Conservation (phyloP, 2,888 invertebrate species). For the Drosophila lacicola region DNA sequence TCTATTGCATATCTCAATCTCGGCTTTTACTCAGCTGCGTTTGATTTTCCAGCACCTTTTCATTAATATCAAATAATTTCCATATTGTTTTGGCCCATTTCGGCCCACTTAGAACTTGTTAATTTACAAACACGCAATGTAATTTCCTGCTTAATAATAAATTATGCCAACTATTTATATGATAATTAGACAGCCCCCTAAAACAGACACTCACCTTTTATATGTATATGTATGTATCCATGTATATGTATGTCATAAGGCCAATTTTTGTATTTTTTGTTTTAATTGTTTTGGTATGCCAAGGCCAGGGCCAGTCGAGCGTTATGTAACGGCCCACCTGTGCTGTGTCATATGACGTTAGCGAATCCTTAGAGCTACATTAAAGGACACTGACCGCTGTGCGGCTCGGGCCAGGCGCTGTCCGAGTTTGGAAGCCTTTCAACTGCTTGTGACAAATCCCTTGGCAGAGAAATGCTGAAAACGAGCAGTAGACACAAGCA, state of each 20-base stretch:
- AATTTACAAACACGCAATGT: conserved; percentile 69
- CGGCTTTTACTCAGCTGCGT: background rate
- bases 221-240: conserved; percentile 6
- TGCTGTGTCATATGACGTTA: conserved; percentile 21
- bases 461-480: conserved; percentile 20
- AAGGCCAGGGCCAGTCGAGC: conserved; percentile 41
- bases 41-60: conserved; percentile 10
- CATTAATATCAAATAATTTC: conserved; percentile 33
- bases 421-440: conserved; percentile 26
- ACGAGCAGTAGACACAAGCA: conserved; percentile 32
- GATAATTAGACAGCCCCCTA: conserved; percentile 53
- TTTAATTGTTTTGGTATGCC: conserved; percentile 29
- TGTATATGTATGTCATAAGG: conserved; percentile 30
- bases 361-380: conserved; percentile 42
- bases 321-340: conserved; percentile 22
- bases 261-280: background rate
- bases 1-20: conserved; percentile 4
- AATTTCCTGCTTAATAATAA: conserved; percentile 61
- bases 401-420: conserved; percentile 1
- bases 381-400: conserved; percentile 44
- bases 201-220: background rate
- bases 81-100: conserved; percentile 26
- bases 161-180: conserved; percentile 58
- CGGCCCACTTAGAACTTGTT: conserved; percentile 38
- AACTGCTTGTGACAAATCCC: conserved; percentile 37